These are phyloP conservation scores for Notolabrus celidotus DNA, from an alignment of 2,797 vertebrate genomes.

Conservation along the genomic window DNA sequence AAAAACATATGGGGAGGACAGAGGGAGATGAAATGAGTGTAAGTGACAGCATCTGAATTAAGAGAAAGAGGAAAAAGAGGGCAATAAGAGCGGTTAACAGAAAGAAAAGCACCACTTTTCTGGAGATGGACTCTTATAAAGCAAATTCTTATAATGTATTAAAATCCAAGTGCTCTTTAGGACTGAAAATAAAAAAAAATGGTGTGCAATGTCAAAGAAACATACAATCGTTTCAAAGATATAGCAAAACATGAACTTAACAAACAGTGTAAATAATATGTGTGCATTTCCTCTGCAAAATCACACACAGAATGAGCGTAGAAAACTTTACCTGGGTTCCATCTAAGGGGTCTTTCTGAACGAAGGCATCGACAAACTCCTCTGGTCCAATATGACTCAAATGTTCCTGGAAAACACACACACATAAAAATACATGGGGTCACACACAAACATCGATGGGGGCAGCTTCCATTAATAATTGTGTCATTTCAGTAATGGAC, in stretches of 20 bases:
- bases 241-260: background rate
- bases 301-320: background rate
- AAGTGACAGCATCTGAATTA: background rate
- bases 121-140: no score
- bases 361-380: constrained; percentile 96
- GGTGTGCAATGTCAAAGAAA: no score
- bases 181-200: no score
- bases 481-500: constrained; percentile 78
- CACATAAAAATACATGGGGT: constrained; percentile 22
- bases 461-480: constrained; percentile 61
- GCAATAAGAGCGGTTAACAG: no score
- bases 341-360: constrained; percentile 93
- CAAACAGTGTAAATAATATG: background rate
- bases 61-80: background rate
- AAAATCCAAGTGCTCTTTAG: no score
- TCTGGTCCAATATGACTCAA: constrained; percentile 95
- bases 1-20: background rate
- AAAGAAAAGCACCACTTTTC: no score
- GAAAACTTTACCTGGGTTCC: constrained; percentile 90
- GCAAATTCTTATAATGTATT: no score
- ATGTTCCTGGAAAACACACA: constrained; percentile 88
- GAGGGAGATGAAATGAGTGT: constrained; percentile 1
- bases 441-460: constrained; percentile 16
- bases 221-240: background rate
- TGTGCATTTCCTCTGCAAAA: no score